A percentile compares a stretch with the other conserved stretches of the same genome.
These are phyloP conservation scores for Zonotrichia albicollis DNA, from an alignment of 2,797 vertebrate genomes.

Conservation along the genomic window DNA sequence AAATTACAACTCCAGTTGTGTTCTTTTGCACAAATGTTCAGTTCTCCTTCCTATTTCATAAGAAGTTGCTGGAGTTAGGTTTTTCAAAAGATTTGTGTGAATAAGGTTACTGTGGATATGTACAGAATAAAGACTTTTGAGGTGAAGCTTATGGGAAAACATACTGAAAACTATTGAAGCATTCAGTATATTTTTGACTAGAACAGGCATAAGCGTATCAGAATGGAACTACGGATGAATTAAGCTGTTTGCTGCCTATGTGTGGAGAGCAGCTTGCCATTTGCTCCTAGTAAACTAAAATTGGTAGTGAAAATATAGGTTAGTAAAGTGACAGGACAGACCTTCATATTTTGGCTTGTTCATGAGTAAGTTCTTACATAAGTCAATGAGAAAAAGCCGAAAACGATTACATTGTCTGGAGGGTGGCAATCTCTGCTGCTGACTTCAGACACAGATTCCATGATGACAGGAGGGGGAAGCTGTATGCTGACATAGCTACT, in stretches of 20 bases:
- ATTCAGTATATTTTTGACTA: background rate
- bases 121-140: background rate
- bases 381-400: background rate
- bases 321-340: background rate
- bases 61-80: background rate
- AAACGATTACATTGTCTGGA: background rate
- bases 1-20: background rate
- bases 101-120: background rate
- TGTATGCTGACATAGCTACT: slow-evolving; percentile 23
- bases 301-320: background rate
- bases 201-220: background rate
- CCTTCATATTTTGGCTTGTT: background rate
- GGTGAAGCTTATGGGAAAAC: background rate
- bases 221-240: background rate
- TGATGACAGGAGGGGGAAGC: slow-evolving; percentile 15
- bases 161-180: background rate
- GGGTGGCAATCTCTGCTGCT: background rate
- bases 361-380: background rate
- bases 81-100: background rate
- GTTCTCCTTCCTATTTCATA: background rate
- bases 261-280: background rate
- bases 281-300: background rate
- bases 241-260: background rate
- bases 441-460: background rate
- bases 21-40: background rate